Evolutionary conservation across 2,888 invertebrate genomes (phyloP), one percentile per base, ranked within the genome.

Genomic region (Entomobrya proxima): DNA sequence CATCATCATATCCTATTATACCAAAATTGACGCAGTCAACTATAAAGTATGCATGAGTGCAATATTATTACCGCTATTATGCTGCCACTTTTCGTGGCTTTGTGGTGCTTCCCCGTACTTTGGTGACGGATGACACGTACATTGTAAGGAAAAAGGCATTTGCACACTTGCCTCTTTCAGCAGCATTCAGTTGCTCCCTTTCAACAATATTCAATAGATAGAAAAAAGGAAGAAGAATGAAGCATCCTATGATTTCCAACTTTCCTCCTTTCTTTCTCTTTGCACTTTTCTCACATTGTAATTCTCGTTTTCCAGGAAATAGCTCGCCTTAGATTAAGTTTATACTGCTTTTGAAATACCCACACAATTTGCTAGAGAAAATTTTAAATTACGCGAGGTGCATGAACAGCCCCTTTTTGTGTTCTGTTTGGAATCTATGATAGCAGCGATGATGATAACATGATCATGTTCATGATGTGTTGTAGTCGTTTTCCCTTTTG

Each of bases 41-140:
- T 50, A 44, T 47, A 35, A 47, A 72, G 30, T 72, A 72, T 50
- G 72, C 72, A 72, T 72, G 72, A 72, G 50, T 72, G 72, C 47
- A 30, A 47, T 72, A 72, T 72, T 72, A 50, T 72, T 50, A 72
- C 27, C 72, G 44, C 72, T 72, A 67, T 67, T 67, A 67, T 67
- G 6, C 67, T 40, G 40, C 15, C 47, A 72, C 72, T 72, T 72
- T 47, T 72, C 18, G 47, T 30, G 32, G 47, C 13, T 6, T 3
- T 67, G 40, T 67, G 67, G 27, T 67, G 40, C 18, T 18, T 1
- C 24, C 24, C 27, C 6, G 9, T 55, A 7, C 24, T 55, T 27
- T 67, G 67, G 67, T 40, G 67, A 67, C 40, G 40, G 40, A 11
- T 67, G 37, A 24, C 40, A 64, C 58, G 32, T 61, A 32, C 37